Evolutionary conservation across 2,797 vertebrate genomes (phyloP).

Genomic region (Tauraco hartlaubi): DNA sequence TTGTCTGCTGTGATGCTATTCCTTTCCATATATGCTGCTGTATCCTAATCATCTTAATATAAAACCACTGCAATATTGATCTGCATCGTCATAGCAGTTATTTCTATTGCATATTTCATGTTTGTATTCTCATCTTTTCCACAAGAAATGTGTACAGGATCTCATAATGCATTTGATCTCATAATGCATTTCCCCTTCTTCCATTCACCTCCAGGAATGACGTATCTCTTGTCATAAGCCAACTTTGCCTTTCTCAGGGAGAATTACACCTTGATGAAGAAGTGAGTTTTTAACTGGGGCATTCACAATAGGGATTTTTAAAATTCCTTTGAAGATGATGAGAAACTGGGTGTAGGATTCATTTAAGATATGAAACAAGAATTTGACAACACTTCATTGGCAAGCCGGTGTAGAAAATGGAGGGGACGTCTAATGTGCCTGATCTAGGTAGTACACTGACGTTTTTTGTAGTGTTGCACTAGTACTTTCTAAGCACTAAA

Average conservation of each 20-base stretch:
- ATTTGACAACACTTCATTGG: neutral
- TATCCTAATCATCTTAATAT: neutral
- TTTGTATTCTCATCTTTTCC: neutral
- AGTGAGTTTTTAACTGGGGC: neutral
- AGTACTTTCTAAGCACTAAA: neutral
- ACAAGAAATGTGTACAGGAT: neutral
- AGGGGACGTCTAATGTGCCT: neutral
- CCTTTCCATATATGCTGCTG: neutral
- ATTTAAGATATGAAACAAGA: neutral
- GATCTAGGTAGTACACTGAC: neutral
- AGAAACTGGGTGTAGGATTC: neutral
- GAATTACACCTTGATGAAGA: neutral
- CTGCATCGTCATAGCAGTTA: neutral
- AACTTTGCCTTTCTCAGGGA: neutral
- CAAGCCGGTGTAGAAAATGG: neutral
- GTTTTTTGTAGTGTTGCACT: neutral
- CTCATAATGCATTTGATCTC: neutral
- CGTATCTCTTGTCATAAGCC: neutral
- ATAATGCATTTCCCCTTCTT: neutral
- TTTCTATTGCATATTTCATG: neutral
- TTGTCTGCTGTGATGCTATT: neutral
- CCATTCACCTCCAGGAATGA: neutral
- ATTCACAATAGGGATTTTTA: neutral
- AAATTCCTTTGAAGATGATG: neutral
- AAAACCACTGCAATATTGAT: neutral